Conservation (phyloP, 2,888 invertebrate species). For the Euphydryas editha region DNA sequence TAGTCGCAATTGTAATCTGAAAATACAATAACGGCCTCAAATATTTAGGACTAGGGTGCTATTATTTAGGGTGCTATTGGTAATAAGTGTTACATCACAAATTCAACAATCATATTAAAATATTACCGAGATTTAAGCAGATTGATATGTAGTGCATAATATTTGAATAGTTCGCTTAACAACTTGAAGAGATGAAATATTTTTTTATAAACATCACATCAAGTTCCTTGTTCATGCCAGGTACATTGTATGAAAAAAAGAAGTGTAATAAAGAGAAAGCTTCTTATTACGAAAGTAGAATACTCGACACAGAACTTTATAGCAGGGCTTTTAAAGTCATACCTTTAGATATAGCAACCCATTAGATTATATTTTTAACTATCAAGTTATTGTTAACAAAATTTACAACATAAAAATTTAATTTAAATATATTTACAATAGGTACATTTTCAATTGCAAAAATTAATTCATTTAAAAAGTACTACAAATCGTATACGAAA, state of each 20-base stretch:
- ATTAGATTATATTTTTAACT: conserved; percentile 6
- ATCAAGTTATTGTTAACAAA: neutral
- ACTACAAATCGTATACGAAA: neutral
- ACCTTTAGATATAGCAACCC: conserved; percentile 8
- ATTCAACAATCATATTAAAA: conserved; percentile 39
- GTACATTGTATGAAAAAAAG: neutral
- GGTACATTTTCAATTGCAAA: conserved; percentile 6
- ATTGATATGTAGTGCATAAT: conserved; percentile 62
- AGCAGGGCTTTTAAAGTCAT: neutral
- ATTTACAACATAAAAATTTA: conserved; percentile 9
- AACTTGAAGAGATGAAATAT: neutral
- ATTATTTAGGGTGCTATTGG: conserved; percentile 51
- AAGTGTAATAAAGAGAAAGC: conserved; percentile 6
- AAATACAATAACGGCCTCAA: conserved; percentile 42
- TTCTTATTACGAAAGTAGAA: neutral
- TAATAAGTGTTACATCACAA: conserved; percentile 43
- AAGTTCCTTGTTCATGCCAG: neutral
- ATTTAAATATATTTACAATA: conserved; percentile 3
- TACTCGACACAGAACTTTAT: neutral
- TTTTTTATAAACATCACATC: neutral
- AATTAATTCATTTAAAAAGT: neutral
- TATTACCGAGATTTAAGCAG: conserved; percentile 44
- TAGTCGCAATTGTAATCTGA: conserved; percentile 11
- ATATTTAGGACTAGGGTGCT: conserved; percentile 67
- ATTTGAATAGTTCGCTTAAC: conserved; percentile 9